Evolutionary conservation across 2,888 invertebrate species (phyloP).

Genomic region (Cantharis nigra): DNA sequence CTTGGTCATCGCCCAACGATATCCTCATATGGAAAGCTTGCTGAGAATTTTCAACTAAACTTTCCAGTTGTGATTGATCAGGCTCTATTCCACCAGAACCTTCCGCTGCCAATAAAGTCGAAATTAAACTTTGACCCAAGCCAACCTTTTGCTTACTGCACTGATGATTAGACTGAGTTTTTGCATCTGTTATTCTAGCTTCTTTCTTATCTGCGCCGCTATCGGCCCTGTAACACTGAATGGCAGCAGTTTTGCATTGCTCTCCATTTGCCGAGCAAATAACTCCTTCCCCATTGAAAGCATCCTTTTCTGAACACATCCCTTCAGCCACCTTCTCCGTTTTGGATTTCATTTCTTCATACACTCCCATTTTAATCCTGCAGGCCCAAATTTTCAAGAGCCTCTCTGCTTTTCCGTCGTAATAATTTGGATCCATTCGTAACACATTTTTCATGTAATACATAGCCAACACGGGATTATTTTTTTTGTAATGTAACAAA

Average conservation of each 20-base stretch:
- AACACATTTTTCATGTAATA: conserved; percentile 66
- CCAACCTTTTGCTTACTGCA: conserved; percentile 40
- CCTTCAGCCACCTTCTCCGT: conserved; percentile 38
- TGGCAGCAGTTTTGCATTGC: conserved; percentile 49
- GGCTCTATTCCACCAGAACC: conserved; percentile 46
- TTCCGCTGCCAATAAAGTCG: conserved; percentile 43
- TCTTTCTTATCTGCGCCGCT: conserved; percentile 17
- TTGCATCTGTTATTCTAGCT: conserved; percentile 24
- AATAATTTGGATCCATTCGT: conserved; percentile 59
- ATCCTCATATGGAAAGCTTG: conserved; percentile 52
- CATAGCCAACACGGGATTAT: conserved; percentile 64
- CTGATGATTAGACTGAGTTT: conserved; percentile 34
- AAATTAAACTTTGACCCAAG: conserved; percentile 39
- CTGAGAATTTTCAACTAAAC: conserved; percentile 39
- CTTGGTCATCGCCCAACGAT: conserved; percentile 49
- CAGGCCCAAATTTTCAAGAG: conserved; percentile 63
- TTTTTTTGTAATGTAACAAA: conserved; percentile 67
- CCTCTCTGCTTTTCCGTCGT: conserved; percentile 58
- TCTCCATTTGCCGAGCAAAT: conserved; percentile 51
- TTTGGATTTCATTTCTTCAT: conserved; percentile 38
- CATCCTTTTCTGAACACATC: conserved; percentile 43
- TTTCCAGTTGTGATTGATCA: conserved; percentile 46
- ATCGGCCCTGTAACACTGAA: conserved; percentile 25
- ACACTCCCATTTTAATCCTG: conserved; percentile 49
- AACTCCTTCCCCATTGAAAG: conserved; percentile 48